Conservation (phyloP, 2,888 invertebrate genomes). For the Drosophila emarginata region DNA sequence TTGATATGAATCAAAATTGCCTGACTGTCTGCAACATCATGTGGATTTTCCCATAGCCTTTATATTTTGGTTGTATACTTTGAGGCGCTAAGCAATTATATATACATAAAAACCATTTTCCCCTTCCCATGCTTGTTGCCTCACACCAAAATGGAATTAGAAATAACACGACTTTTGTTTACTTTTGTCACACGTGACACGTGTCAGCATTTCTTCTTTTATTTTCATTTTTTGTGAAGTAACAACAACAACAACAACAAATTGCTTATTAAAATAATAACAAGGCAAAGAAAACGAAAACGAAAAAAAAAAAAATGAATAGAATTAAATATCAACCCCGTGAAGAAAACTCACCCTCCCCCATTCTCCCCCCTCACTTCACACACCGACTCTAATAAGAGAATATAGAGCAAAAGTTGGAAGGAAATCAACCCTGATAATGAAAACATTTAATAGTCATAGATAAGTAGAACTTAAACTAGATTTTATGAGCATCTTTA, state of each 20-base stretch:
- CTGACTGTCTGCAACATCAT: not conserved
- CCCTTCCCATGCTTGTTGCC: not conserved
- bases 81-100: slow-evolving; percentile 46
- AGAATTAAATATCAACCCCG: slow-evolving; percentile 28
- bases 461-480: slow-evolving; percentile 8
- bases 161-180: slow-evolving; percentile 24
- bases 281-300: slow-evolving; percentile 57
- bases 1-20: not conserved
- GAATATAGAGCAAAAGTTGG: slow-evolving; percentile 14
- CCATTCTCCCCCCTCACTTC: not conserved
- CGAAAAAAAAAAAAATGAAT: slow-evolving; percentile 16
- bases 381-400: slow-evolving; percentile 1
- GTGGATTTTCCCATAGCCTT: slow-evolving; percentile 44
- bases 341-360: slow-evolving; percentile 22
- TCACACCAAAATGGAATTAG: not conserved
- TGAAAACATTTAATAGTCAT: slow-evolving; percentile 13
- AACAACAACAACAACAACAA: slow-evolving; percentile 36
- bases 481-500: slow-evolving; percentile 11
- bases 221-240: slow-evolving; percentile 14
- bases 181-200: slow-evolving; percentile 48
- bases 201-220: slow-evolving; percentile 59
- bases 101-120: slow-evolving; percentile 26
- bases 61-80: slow-evolving; percentile 1
- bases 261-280: slow-evolving; percentile 72
- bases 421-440: slow-evolving; percentile 34